Percentiles rank a stretch among this genome's conserved stretches.
Evolutionary conservation across 2,888 invertebrate genomes (phyloP).

Genomic region (Epirrhoe tristata): DNA sequence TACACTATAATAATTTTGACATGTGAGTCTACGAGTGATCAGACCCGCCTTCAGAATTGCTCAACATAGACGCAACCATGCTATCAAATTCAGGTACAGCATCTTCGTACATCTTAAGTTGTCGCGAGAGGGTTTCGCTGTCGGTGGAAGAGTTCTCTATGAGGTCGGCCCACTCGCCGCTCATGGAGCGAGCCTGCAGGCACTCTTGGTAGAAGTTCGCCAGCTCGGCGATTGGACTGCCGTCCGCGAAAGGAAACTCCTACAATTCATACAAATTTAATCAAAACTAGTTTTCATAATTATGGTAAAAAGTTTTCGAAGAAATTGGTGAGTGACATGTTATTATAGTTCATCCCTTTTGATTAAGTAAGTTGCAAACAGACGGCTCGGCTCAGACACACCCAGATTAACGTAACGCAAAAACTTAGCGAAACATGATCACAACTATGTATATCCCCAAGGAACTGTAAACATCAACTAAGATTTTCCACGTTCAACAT

Average conservation of each 20-base stretch:
- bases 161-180: conserved; percentile 66
- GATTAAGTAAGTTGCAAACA: too few species aligned
- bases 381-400: too few species aligned
- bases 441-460: too few species aligned
- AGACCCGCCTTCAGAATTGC: conserved; percentile 69
- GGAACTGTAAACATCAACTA: too few species aligned
- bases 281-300: neutral
- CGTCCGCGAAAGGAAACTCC: conserved; percentile 93
- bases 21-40: conserved; percentile 51
- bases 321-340: too few species aligned
- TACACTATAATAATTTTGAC: neutral
- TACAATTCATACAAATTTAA: conserved; percentile 60
- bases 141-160: conserved; percentile 58
- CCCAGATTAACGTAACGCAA: too few species aligned
- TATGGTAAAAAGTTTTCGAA: too few species aligned
- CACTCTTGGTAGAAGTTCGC: conserved; percentile 93
- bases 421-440: too few species aligned
- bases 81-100: conserved; percentile 91
- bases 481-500: too few species aligned
- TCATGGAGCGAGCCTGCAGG: conserved; percentile 86
- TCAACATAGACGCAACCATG: conserved; percentile 89
- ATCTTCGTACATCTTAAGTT: conserved; percentile 90
- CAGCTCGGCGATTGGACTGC: conserved; percentile 89
- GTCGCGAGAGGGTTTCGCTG: conserved; percentile 87
- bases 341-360: too few species aligned